Evolutionary conservation across 2,888 invertebrate genomes (phyloP).

Genomic region (Apamea anceps): DNA sequence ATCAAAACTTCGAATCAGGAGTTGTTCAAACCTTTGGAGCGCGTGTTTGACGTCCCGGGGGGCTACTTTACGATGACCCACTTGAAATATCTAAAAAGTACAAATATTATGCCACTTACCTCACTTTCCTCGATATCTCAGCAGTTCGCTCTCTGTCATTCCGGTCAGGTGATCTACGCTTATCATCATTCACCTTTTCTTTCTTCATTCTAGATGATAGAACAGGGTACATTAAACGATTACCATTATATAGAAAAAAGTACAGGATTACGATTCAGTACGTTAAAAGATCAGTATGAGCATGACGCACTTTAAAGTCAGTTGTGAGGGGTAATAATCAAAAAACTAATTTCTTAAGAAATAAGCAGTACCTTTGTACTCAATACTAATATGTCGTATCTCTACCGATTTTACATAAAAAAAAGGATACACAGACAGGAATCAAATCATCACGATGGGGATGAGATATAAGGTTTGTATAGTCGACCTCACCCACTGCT

Average conservation of each 20-base stretch:
- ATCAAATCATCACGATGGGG: neutral
- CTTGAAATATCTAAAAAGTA: neutral
- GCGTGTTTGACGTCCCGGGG: neutral
- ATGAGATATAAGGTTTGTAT: neutral
- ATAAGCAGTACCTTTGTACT: too few species aligned
- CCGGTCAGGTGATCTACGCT: slow-evolving; percentile 63
- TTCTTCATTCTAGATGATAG: slow-evolving; percentile 68
- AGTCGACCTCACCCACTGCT: neutral
- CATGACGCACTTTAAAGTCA: neutral
- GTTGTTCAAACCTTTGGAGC: neutral
- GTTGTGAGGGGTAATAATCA: neutral
- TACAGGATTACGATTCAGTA: too few species aligned
- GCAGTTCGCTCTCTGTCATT: slow-evolving; percentile 66
- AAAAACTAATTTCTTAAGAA: neutral
- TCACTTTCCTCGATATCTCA: slow-evolving; percentile 67
- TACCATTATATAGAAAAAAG: neutral
- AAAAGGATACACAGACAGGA: neutral
- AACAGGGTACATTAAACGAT: neutral
- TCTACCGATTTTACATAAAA: too few species aligned
- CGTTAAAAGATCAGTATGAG: neutral
- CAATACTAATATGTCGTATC: too few species aligned
- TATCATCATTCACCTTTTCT: slow-evolving; percentile 65
- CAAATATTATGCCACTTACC: slow-evolving; percentile 57
- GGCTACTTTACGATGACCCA: neutral
- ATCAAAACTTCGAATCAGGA: neutral